These are phyloP conservation scores for Cydia splendana DNA, from an alignment of 1,140 invertebrate species.

Conservation along the genomic window DNA sequence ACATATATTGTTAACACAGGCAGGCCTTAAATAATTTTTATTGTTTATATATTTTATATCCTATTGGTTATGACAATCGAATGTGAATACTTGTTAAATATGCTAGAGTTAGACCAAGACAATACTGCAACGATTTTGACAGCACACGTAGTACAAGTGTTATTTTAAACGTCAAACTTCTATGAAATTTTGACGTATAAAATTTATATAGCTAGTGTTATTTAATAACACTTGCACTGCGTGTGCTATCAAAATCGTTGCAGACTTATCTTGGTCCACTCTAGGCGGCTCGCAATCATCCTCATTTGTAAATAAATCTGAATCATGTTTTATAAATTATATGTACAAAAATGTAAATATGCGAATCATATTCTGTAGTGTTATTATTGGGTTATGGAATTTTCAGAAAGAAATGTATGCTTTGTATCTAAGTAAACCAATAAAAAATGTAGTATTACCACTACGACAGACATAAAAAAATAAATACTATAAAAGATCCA, in stretches of 20 bases:
- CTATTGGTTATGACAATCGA: background rate
- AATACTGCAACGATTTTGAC: no score
- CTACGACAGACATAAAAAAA: no score
- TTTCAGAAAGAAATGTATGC: background rate
- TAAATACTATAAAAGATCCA: no score
- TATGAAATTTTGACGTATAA: no score
- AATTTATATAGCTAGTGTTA: no score
- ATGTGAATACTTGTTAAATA: background rate
- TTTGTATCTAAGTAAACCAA: background rate
- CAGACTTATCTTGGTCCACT: no score
- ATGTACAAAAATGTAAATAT: background rate
- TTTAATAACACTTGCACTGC: no score
- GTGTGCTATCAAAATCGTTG: no score
- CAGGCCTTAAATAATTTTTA: background rate
- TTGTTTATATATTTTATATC: background rate
- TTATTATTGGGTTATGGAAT: background rate
- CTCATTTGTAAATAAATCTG: constrained; percentile 4
- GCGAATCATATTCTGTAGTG: background rate
- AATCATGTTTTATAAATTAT: background rate
- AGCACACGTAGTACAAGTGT: no score
- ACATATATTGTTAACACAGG: background rate
- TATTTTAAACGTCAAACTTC: no score
- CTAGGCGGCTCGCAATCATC: background rate
- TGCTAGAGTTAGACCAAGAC: no score
- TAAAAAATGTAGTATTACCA: background rate